phyloP scores from a whole-genome alignment of 1,140 invertebrate species.

The Trichogramma pretiosum region DNA sequence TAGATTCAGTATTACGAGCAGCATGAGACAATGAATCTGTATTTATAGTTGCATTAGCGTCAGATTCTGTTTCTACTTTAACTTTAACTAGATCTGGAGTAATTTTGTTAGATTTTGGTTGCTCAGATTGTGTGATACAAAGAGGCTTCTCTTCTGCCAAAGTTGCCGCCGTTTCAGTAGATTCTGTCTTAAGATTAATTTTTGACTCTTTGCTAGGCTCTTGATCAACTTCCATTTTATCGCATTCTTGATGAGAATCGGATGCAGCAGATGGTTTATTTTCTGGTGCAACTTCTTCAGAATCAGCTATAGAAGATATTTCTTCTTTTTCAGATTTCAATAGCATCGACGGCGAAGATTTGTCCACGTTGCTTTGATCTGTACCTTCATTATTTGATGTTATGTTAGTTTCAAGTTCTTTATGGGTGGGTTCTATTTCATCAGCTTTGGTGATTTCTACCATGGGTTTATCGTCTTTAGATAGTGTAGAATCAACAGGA shows the following conservation, averaged over 20 bases:
- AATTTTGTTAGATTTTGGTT: neutral
- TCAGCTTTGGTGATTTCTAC: neutral
- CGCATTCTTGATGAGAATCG: neutral
- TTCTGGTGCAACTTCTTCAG: constrained; percentile 7
- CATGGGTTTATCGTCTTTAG: neutral
- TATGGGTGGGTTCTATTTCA: neutral
- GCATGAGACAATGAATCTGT: too few relatives aligned
- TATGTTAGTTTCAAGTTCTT: too few relatives aligned
- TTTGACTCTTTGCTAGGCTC: neutral
- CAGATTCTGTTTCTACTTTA: neutral
- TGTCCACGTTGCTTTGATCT: neutral
- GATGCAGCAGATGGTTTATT: neutral
- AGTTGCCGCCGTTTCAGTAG: constrained; percentile 8
- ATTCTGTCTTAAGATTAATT: neutral
- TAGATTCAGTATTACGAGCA: too few relatives aligned
- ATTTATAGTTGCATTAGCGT: too few relatives aligned
- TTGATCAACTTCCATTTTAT: constrained; percentile 8
- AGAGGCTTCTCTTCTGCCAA: neutral
- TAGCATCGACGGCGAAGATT: neutral
- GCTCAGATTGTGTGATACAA: neutral
- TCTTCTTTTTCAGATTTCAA: neutral
- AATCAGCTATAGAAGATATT: neutral
- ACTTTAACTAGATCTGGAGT: neutral
- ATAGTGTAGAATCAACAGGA: too few relatives aligned
- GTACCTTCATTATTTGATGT: too few relatives aligned